These are phyloP conservation scores for Rhamnusium bicolor DNA, from an alignment of 2,888 invertebrate genomes.

Conservation along the genomic window DNA sequence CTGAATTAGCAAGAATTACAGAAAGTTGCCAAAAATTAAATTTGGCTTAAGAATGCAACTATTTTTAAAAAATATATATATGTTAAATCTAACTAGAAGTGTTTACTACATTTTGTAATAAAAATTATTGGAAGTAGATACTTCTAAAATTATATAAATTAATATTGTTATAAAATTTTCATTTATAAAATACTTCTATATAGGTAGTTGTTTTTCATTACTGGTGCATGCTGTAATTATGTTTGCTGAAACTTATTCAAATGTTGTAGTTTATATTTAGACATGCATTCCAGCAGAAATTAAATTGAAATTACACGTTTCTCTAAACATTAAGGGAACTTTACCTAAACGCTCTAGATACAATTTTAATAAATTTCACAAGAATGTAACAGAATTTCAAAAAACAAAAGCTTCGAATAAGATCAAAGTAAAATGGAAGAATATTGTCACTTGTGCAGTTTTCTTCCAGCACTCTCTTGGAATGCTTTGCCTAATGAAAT, in stretches of 20 bases:
- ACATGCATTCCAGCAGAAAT: background rate
- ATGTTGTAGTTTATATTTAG: background rate
- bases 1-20: no score
- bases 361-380: conserved; percentile 11
- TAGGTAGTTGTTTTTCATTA: no score
- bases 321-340: background rate
- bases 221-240: background rate
- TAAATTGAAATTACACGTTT: background rate
- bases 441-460: conserved; percentile 12
- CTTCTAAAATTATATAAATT: no score
- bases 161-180: no score
- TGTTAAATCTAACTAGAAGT: no score
- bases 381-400: background rate
- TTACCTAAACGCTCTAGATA: background rate
- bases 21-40: no score
- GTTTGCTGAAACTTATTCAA: background rate
- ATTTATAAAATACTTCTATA: no score
- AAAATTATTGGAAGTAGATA: no score
- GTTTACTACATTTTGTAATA: no score
- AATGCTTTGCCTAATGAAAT: conserved; percentile 27
- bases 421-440: conserved; percentile 20
- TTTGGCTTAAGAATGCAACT: no score
- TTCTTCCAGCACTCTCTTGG: conserved; percentile 21
- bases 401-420: conserved; percentile 12
- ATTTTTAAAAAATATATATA: no score